Percentiles rank a stretch among this genome's conserved stretches.
phyloP scores from a whole-genome alignment of 2,113 vertebrate species.

The Osmerus mordax region DNA sequence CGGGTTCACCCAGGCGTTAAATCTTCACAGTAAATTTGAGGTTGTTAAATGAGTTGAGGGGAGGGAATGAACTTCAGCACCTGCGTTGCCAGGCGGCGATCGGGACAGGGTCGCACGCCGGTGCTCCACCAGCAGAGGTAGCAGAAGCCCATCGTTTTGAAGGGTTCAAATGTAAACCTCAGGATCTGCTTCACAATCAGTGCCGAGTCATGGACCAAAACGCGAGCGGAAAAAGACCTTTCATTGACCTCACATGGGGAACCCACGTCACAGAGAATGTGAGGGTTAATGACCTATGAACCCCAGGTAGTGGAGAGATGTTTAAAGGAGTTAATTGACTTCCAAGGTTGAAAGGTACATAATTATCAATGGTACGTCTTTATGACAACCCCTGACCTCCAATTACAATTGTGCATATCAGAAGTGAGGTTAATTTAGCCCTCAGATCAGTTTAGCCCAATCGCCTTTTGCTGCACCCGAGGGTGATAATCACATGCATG shows the following conservation, averaged over 20 bases:
- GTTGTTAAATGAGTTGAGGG: conserved; percentile 25
- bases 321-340: conserved; percentile 56
- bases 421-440: conserved; percentile 59
- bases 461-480: conserved; percentile 52
- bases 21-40: conserved; percentile 34
- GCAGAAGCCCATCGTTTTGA: too few relatives aligned
- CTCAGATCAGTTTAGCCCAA: conserved; percentile 61
- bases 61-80: conserved; percentile 14
- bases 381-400: conserved; percentile 57
- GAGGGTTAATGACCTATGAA: conserved; percentile 53
- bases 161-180: too few relatives aligned
- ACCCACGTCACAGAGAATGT: too few relatives aligned
- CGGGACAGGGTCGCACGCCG: too few relatives aligned
- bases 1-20: conserved; percentile 34
- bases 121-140: too few relatives aligned
- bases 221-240: too few relatives aligned
- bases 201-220: not conserved
- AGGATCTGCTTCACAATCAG: not conserved
- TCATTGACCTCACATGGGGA: too few relatives aligned
- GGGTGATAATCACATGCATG: conserved; percentile 47
- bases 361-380: conserved; percentile 67
- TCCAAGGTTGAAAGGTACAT: conserved; percentile 51
- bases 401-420: conserved; percentile 67
- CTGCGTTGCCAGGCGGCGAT: too few relatives aligned
- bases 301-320: conserved; percentile 42